A percentile compares a stretch with the other conserved stretches of the same genome.
These are phyloP conservation scores for Sceloporus tristichus DNA, from an alignment of 2,113 vertebrate genomes.

Conservation along the genomic window DNA sequence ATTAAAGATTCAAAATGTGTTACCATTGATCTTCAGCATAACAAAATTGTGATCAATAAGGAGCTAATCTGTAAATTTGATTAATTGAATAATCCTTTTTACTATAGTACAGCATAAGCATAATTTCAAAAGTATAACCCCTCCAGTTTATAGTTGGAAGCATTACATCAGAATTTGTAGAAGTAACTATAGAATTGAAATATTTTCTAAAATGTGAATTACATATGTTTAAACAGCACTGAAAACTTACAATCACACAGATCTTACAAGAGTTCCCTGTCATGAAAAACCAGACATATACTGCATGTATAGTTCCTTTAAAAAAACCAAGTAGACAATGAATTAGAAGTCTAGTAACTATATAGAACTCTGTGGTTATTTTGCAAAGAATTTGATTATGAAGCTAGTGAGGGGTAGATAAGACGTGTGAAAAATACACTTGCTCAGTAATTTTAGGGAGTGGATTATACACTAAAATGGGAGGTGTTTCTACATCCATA, in stretches of 20 bases:
- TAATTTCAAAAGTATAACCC: constrained; percentile 76
- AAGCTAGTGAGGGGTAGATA: background rate
- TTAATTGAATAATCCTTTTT: constrained; percentile 95
- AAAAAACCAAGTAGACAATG: background rate
- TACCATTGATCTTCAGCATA: constrained; percentile 88
- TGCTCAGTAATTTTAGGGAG: too few species aligned
- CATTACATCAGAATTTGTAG: background rate
- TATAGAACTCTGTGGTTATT: background rate
- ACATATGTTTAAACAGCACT: background rate
- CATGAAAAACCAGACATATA: background rate
- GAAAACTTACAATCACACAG: background rate
- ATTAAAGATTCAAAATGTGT: constrained; percentile 84
- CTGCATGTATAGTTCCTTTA: background rate
- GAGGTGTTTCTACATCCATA: background rate
- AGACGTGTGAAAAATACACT: background rate
- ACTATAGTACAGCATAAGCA: constrained; percentile 78
- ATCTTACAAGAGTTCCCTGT: background rate
- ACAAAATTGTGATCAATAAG: constrained; percentile 86
- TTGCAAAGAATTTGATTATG: background rate
- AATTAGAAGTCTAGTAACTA: background rate
- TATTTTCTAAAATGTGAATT: constrained; percentile 2
- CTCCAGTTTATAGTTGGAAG: constrained; percentile 45
- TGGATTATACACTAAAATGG: background rate
- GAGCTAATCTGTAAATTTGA: constrained; percentile 91
- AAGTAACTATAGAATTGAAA: background rate